Evolutionary conservation across 2,113 vertebrate species (phyloP).

Genomic region (Myotis yumanensis): DNA sequence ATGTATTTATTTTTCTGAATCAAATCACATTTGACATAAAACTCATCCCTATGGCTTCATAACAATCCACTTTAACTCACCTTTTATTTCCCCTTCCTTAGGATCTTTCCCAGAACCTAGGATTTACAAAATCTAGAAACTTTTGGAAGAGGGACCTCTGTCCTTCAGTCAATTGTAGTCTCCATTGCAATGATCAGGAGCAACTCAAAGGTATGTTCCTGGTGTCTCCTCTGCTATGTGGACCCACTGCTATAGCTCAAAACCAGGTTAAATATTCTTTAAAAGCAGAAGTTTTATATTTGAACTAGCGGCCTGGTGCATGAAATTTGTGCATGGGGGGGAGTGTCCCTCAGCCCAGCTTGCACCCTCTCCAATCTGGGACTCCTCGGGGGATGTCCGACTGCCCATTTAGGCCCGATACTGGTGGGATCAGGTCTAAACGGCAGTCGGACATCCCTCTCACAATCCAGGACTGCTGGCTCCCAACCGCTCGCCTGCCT

Average conservation of each 20-base stretch:
- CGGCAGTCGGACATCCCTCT: too few relatives aligned
- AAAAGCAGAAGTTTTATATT: background rate
- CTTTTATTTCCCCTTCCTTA: constrained; percentile 1
- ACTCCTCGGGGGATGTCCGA: too few relatives aligned
- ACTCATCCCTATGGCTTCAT: background rate
- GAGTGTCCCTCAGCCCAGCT: too few relatives aligned
- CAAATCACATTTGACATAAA: constrained; percentile 33
- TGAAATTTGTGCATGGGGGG: too few relatives aligned
- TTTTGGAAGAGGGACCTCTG: background rate
- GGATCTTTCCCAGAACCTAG: background rate
- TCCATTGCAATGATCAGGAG: background rate
- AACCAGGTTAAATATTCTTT: background rate
- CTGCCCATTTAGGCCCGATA: too few relatives aligned
- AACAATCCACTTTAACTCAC: background rate
- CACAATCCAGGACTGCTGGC: too few relatives aligned
- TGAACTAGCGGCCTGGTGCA: background rate
- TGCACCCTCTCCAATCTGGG: too few relatives aligned
- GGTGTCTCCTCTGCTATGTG: background rate
- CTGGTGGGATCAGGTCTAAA: too few relatives aligned
- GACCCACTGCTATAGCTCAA: background rate
- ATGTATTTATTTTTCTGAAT: constrained; percentile 51
- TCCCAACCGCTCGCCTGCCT: too few relatives aligned
- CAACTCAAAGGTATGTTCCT: background rate
- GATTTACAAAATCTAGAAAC: background rate
- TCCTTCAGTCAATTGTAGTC: background rate